phyloP scores from a whole-genome alignment of 2,888 invertebrate genomes.

The Cryptophagus acutangulus region DNA sequence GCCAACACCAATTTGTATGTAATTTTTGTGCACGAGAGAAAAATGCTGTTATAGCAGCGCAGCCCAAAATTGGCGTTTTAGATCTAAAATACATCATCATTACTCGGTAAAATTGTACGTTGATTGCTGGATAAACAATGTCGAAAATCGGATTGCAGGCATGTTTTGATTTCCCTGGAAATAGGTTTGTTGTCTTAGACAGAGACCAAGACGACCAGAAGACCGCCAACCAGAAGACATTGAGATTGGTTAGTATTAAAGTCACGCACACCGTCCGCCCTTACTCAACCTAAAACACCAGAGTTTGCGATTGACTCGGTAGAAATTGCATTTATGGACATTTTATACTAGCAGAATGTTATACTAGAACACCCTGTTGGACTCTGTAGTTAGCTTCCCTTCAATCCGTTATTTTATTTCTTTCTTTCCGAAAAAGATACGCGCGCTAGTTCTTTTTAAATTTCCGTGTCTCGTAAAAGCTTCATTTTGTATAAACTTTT shows the following conservation, averaged over 20 bases:
- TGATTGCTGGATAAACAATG: no score
- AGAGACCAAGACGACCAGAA: no score
- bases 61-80: no score
- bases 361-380: constrained; percentile 6
- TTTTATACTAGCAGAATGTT: constrained; percentile 21
- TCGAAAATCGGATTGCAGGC: no score
- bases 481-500: constrained; percentile 2
- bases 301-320: constrained; percentile 15
- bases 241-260: constrained; percentile 9
- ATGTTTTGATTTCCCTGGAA: no score
- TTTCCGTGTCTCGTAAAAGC: constrained; percentile 5
- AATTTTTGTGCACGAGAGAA: no score
- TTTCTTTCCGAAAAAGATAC: background rate
- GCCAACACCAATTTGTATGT: no score
- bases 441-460: constrained; percentile 2
- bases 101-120: no score
- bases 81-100: no score
- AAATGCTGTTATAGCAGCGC: no score
- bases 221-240: constrained; percentile 4
- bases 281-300: constrained; percentile 7
- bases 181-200: no score
- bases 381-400: constrained; percentile 1
- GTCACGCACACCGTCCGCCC: constrained; percentile 10
- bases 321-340: constrained; percentile 24
- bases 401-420: constrained; percentile 1